Base-by-base conservation (phyloP, 1,140 invertebrate genomes). In the Muscidifurax raptorellus region DNA sequence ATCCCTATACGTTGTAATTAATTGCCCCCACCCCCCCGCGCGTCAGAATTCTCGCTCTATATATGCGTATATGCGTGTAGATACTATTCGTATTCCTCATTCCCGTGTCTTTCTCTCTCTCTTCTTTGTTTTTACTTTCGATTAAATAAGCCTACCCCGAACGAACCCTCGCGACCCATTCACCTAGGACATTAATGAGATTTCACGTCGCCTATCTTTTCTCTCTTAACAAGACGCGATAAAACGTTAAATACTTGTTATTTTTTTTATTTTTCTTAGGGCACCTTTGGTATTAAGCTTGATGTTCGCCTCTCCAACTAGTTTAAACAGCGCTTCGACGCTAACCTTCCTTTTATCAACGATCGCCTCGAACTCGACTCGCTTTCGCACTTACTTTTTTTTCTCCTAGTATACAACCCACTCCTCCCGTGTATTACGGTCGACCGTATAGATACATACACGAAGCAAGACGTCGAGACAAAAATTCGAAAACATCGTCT, bases 241-340 rank as follows among this genome's bases (percentile, higher is more conserved):
- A 92, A 92, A 92, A 93, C 90, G 92, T 92, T 85, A 93, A 92
- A 92, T 92, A 92, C 90, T 92, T 85, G 80, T 75, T 85, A 71
- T 74, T 85, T 80, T 86, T 87, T 86, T 87, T 89, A 91, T 89
- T 91, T 89, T 92, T 92, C 90, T 92, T 92, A 93, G 92, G 92
- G 92, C 92, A 93, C 92, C 92, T 93, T 93, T 93, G 92, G 92
- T 93, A 93, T 93, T 92, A 92, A 93, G 91, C 92, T 92, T 93
- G 92, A 92, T 92, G 91, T 92, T 90, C 79, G 87, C 87, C 85
- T 88, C 72, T 88, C 87, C 82, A 86, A 87, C 88, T 90, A 86
- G 82, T 88, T 86, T 79, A 74, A 80, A 30, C 27, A 71, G 82
- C 67, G 44, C 44, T 74, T 30, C 30, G 76, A 72, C 82, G 77